phyloP scores from a whole-genome alignment of 2,888 invertebrate species.

The Xestia c-nigrum region DNA sequence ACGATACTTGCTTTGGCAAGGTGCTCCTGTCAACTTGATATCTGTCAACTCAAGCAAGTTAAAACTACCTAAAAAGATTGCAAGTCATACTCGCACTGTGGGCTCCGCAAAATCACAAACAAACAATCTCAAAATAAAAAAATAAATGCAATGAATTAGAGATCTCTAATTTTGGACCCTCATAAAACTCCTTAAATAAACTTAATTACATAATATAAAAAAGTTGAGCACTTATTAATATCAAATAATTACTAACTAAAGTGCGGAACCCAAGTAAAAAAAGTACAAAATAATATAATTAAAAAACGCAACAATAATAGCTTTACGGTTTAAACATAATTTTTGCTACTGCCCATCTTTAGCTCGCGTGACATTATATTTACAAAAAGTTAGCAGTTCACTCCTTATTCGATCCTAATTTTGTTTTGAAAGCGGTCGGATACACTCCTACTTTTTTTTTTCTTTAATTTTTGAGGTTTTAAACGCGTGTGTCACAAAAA shows the following conservation, averaged over 20 bases:
- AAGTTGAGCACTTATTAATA: constrained; percentile 43
- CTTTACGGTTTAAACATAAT: constrained; percentile 60
- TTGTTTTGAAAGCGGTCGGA: constrained; percentile 38
- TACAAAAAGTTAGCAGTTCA: constrained; percentile 41
- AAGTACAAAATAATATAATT: constrained; percentile 31
- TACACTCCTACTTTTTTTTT: background rate
- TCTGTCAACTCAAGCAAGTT: background rate
- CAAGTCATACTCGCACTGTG: constrained; percentile 33
- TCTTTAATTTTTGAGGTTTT: background rate
- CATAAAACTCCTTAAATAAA: constrained; percentile 37
- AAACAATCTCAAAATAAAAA: constrained; percentile 35
- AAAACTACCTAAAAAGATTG: constrained; percentile 34
- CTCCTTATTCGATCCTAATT: constrained; percentile 27
- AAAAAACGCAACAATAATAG: constrained; percentile 9
- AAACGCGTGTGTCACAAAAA: constrained; percentile 15
- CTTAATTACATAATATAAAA: constrained; percentile 22
- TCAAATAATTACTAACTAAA: constrained; percentile 27
- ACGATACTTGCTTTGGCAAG: background rate
- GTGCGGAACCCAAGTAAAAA: constrained; percentile 50
- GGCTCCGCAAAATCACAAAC: constrained; percentile 46
- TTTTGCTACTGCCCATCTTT: constrained; percentile 64
- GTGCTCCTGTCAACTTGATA: background rate
- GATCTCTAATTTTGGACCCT: constrained; percentile 65
- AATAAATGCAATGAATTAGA: constrained; percentile 59
- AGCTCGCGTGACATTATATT: constrained; percentile 38